Evolutionary conservation across 2,888 invertebrate species (phyloP).

Genomic region (Apomyelois bistriatella): DNA sequence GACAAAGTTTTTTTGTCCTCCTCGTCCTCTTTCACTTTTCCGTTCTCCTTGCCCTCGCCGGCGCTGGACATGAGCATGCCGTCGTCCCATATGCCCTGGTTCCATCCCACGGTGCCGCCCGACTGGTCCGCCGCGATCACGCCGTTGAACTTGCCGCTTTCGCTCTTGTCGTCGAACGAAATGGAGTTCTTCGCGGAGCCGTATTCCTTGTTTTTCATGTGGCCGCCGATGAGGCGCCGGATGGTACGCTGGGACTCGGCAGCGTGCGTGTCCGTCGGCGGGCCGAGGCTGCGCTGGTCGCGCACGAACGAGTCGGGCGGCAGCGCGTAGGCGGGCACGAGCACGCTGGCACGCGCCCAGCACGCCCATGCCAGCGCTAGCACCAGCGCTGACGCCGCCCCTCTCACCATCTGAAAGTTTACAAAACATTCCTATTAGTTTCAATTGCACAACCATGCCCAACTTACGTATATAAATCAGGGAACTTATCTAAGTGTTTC

Average conservation of each 20-base stretch:
- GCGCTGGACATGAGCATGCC: conserved; percentile 85
- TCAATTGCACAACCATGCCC: conserved; percentile 28
- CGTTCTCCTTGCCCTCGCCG: conserved; percentile 82
- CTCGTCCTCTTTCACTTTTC: conserved; percentile 73
- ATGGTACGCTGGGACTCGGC: conserved; percentile 78
- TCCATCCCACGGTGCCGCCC: conserved; percentile 75
- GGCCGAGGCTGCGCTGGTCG: conserved; percentile 70
- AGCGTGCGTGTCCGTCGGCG: conserved; percentile 45
- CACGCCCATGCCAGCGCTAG: conserved; percentile 72
- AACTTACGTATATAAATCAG: conserved; percentile 33
- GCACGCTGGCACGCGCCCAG: conserved; percentile 62
- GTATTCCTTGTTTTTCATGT: conserved; percentile 76
- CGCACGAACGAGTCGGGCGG: conserved; percentile 77
- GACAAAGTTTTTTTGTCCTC: conserved; percentile 91
- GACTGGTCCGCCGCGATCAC: conserved; percentile 67
- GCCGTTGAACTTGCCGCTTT: conserved; percentile 63
- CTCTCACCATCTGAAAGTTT: conserved; percentile 79
- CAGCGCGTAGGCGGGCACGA: conserved; percentile 76
- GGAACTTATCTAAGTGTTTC: conserved; percentile 71
- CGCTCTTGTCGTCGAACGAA: conserved; percentile 53
- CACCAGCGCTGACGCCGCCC: conserved; percentile 72
- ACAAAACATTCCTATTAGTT: conserved; percentile 60
- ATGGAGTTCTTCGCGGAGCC: conserved; percentile 66
- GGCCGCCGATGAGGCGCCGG: conserved; percentile 85
- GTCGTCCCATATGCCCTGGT: conserved; percentile 82